These are phyloP conservation scores for Agapostemon virescens DNA, from an alignment of 2,888 invertebrate genomes.

Conservation along the genomic window DNA sequence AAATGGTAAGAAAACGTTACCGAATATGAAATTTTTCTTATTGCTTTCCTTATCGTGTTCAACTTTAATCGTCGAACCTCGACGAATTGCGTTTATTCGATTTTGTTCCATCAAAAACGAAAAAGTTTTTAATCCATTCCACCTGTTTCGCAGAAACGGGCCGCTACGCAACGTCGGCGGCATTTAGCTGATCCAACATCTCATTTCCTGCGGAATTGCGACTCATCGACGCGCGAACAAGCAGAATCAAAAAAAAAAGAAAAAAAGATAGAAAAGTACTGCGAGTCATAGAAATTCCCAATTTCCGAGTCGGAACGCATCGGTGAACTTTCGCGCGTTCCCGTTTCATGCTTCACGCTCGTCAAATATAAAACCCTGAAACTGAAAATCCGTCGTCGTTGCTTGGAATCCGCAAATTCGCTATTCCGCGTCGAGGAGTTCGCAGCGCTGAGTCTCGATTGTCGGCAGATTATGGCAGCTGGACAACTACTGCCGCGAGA, in stretches of 20 bases:
- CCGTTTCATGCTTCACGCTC: conserved; percentile 68
- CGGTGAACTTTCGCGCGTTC: conserved; percentile 54
- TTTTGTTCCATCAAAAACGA: not conserved
- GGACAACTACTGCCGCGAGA: not conserved
- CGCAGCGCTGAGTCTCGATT: conserved; percentile 18
- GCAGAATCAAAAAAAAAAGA: conserved; percentile 20
- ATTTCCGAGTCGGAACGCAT: conserved; percentile 57
- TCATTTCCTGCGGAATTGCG: conserved; percentile 6
- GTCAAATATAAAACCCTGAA: conserved; percentile 67
- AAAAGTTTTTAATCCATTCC: not conserved
- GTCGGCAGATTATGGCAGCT: conserved; percentile 36
- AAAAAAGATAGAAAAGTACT: too few relatives aligned
- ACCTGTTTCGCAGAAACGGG: accelerated
- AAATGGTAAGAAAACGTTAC: too few relatives aligned
- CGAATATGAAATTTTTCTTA: too few relatives aligned
- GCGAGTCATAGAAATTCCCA: conserved; percentile 61
- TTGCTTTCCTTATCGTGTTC: too few relatives aligned
- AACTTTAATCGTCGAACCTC: too few relatives aligned
- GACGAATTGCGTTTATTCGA: too few relatives aligned
- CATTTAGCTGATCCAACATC: conserved; percentile 4
- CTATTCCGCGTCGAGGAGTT: conserved; percentile 43
- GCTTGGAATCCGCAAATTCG: conserved; percentile 39
- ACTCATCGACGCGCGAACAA: not conserved
- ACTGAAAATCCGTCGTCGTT: not conserved
- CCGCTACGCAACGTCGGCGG: not conserved